A percentile compares a stretch with the other conserved stretches of the same genome.
Conservation (phyloP, 1,140 invertebrate species). For the Danaus melanippus region DNA sequence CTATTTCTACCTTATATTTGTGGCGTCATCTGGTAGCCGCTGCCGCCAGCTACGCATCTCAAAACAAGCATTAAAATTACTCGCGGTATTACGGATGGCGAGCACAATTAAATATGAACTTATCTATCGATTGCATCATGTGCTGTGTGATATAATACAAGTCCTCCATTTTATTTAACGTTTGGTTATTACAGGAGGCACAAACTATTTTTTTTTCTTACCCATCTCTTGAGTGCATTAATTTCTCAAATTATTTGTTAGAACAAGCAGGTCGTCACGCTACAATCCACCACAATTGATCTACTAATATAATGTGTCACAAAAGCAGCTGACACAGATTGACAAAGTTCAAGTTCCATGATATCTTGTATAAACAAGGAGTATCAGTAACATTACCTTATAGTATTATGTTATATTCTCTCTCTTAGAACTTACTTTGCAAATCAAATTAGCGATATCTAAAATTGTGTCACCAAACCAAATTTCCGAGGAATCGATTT, state of each 20-base stretch:
- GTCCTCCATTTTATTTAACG: no score
- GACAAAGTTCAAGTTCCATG: constrained; percentile 1
- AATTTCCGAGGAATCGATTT: no score
- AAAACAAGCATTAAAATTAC: constrained; percentile 49
- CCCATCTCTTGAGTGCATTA: no score
- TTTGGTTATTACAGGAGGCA: no score
- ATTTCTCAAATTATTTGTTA: no score
- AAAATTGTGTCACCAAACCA: no score
- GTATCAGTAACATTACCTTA: no score
- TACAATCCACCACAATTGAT: no score
- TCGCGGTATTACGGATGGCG: constrained; percentile 32
- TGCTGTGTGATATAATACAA: constrained; percentile 5
- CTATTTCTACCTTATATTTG: constrained; percentile 60
- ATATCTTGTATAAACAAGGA: constrained; percentile 5
- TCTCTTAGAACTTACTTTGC: no score
- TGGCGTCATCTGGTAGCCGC: constrained; percentile 64
- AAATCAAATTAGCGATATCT: no score
- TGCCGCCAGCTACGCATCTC: constrained; percentile 55
- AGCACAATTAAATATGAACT: constrained; percentile 40
- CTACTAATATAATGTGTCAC: constrained; percentile 5
- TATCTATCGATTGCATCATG: constrained; percentile 52
- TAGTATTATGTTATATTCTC: no score
- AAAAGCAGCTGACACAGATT: constrained; percentile 4
- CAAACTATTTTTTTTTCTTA: constrained; percentile 1
- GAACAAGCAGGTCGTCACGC: no score